These are phyloP conservation scores for Prionailurus bengalensis DNA, from an alignment of 2,113 vertebrate genomes.

Conservation along the genomic window DNA sequence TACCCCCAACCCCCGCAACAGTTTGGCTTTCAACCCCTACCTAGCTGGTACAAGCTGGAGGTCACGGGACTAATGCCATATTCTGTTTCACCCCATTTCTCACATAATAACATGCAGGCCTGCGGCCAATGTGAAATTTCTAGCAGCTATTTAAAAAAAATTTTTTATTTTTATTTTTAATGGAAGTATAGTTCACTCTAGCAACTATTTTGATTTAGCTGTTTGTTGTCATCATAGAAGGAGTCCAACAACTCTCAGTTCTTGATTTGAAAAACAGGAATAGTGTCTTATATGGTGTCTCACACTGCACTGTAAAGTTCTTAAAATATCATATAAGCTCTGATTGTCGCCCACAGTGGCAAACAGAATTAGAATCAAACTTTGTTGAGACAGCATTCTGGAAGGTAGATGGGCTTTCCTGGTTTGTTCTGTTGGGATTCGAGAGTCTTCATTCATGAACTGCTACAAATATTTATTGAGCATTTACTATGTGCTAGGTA, in stretches of 20 bases:
- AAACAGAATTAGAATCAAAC: not conserved
- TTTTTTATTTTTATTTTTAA: not conserved
- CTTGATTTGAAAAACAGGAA: slow-evolving; percentile 35
- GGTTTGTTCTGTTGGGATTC: not conserved
- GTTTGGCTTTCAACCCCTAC: slow-evolving; percentile 9
- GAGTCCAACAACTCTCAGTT: slow-evolving; percentile 14
- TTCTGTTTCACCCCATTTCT: not conserved
- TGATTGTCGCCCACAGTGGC: not conserved
- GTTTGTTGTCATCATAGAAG: not conserved
- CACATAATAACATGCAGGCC: not conserved
- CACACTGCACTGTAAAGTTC: not conserved
- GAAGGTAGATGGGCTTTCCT: not conserved
- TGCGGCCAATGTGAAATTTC: slow-evolving; percentile 24
- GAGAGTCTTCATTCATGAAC: slow-evolving; percentile 34
- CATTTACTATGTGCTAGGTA: not conserved
- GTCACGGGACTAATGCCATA: not conserved
- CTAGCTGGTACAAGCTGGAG: slow-evolving; percentile 7
- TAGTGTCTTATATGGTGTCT: not conserved
- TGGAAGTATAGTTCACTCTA: not conserved
- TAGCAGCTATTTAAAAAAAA: not conserved
- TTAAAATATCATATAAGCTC: not conserved
- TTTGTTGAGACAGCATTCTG: not conserved
- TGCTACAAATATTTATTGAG: slow-evolving; percentile 4
- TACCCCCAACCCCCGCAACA: not conserved
- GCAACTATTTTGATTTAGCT: not conserved